Conservation (phyloP, 2,113 vertebrate species). For the Climacteris rufus region DNA sequence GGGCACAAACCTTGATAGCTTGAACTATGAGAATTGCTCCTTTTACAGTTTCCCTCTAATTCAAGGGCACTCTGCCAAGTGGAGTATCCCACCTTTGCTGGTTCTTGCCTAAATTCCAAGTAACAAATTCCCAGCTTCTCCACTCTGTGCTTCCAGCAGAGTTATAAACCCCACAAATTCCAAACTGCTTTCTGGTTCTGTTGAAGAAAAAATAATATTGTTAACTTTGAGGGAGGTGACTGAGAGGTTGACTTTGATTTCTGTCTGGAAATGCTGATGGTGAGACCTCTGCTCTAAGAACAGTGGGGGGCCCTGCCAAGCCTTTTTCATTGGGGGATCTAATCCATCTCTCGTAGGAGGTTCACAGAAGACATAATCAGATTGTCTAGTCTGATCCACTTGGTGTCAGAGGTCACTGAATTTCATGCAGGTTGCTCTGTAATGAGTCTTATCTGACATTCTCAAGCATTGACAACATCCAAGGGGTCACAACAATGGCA, state of each 20-base stretch:
- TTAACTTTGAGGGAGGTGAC: background rate
- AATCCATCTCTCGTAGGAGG: background rate
- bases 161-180: background rate
- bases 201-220: background rate
- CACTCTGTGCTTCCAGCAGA: background rate
- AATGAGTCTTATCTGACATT: conserved; percentile 29
- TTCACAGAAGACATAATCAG: conserved; percentile 17
- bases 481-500: background rate
- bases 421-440: background rate
- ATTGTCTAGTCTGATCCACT: conserved; percentile 26
- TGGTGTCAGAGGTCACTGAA: conserved; percentile 32
- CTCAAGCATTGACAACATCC: background rate
- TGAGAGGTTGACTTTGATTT: background rate
- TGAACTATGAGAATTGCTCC: background rate
- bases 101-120: background rate
- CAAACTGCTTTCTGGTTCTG: background rate
- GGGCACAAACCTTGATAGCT: background rate
- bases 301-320: background rate
- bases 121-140: background rate
- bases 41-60: background rate
- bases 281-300: background rate
- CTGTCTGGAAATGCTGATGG: background rate
- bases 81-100: background rate
- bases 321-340: background rate
- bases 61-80: background rate